Base-by-base conservation (phyloP, 2,113 vertebrate species). In the Xiphias gladius region DNA sequence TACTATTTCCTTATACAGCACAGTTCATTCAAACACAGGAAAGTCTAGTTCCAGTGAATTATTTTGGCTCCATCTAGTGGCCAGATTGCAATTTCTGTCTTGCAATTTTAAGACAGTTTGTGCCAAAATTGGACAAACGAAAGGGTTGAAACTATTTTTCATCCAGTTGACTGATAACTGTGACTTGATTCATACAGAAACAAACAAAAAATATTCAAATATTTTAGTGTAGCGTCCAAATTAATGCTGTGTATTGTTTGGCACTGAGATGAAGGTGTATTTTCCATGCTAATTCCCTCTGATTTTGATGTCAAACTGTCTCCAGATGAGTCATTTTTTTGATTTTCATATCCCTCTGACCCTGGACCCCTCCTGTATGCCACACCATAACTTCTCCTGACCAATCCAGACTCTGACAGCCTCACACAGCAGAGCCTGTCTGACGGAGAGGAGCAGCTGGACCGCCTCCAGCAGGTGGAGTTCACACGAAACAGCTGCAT, bases 401-500 rank as follows among this genome's bases (percentile, higher is more conserved):
- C 86, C 91, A 73, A 86, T 95, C 86, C 95, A 96, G 96, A 97
- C 92, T 95, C 94, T 5, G 96, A 97, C 94, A 96, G 94, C 88
- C 95, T 95, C 85, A 95, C 95, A 2, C 91, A 94, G 66, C 95
- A 95, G 84, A 95, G 95, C 93, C 93, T 94, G 87, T 96, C 96
- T 2, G 96, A 97, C 9, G 95, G 95, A 3, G 96, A 97, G 91
- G 96, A 96, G 76, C 96, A 96, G 92, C 76, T 93, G 92, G 96
- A 97, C 87, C 94, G 96, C 74, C 94, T 97, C 76, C 96, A 97
- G 91, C 96, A 97, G 80, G 96, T 94, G 41, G 96, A 96, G 92
- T 95, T 97, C 58, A 95, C 95, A 20, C 90, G 96, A 69, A 94
- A 87, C 82, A 96, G 94, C 0, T 96, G 96, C 89, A 97, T 97